phyloP scores from a whole-genome alignment of 2,888 invertebrate genomes.

The Teleiodes luculella region DNA sequence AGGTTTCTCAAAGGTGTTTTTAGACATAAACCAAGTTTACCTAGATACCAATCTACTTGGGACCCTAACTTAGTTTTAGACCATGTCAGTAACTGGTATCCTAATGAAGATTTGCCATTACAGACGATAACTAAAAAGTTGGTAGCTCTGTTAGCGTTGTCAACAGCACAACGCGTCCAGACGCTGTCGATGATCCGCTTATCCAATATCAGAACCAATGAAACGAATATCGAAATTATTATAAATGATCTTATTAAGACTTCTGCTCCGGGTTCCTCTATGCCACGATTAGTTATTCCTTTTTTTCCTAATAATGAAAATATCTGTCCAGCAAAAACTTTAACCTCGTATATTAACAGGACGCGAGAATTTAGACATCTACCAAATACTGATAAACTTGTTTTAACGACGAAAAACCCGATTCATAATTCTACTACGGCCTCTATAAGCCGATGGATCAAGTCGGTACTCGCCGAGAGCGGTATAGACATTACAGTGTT shows the following conservation, averaged over 20 bases:
- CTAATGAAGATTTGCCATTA: neutral
- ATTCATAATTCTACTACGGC: neutral
- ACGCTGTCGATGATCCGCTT: neutral
- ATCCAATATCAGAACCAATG: neutral
- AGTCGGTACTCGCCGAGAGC: neutral
- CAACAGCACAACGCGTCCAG: slow-evolving; percentile 11
- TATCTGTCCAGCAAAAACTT: neutral
- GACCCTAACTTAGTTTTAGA: slow-evolving; percentile 2
- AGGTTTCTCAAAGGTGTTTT: slow-evolving; percentile 2
- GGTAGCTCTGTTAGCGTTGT: slow-evolving; percentile 10
- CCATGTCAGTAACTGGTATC: neutral
- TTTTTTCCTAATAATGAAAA: no score
- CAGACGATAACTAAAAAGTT: slow-evolving; percentile 1
- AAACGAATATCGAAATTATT: no score
- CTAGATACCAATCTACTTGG: slow-evolving; percentile 1
- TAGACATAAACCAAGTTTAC: neutral
- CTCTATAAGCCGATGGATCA: neutral
- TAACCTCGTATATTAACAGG: neutral
- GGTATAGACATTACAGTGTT: slow-evolving; percentile 9
- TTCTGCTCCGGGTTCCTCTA: no score
- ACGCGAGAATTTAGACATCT: no score
- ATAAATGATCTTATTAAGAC: no score
- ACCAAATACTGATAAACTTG: no score
- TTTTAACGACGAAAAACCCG: neutral
- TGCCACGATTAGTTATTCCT: no score